Conservation (phyloP, 2,113 vertebrate genomes). For the Nymphicus hollandicus region DNA sequence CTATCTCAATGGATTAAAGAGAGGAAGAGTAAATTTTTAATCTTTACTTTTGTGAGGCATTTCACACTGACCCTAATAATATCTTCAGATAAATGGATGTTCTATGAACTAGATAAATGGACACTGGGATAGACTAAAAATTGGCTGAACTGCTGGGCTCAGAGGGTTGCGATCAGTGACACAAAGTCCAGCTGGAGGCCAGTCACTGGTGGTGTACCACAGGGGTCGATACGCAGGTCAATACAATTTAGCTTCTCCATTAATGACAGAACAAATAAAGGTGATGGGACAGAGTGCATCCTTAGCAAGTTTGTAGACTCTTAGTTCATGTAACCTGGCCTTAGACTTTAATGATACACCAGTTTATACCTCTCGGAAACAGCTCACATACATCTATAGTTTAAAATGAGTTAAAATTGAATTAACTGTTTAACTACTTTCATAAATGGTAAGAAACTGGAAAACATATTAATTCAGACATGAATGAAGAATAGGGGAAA, state of each 20-base stretch:
- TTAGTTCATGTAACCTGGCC: not conserved
- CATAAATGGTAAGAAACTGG: not conserved
- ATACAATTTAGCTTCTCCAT: not conserved
- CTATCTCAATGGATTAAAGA: not conserved
- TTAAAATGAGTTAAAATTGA: not conserved
- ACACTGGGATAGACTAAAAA: not conserved
- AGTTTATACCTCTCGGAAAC: not conserved
- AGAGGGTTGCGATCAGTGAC: not conserved
- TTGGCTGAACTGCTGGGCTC: not conserved
- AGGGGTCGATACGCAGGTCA: not conserved
- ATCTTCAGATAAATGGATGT: not conserved
- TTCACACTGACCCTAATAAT: not conserved
- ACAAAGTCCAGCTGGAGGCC: not conserved
- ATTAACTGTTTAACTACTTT: not conserved
- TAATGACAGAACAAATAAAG: not conserved
- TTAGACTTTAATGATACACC: not conserved
- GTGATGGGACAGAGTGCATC: not conserved
- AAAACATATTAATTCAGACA: not conserved
- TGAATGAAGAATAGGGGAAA: not conserved
- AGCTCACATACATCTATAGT: not conserved
- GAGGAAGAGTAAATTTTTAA: not conserved
- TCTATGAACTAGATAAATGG: not conserved
- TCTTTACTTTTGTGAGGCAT: not conserved
- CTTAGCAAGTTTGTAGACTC: not conserved
- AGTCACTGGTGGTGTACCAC: not conserved